Evolutionary conservation across 1,140 invertebrate species (phyloP), one percentile per base, ranked within the genome.

Genomic region (Lasaia peninsularis): DNA sequence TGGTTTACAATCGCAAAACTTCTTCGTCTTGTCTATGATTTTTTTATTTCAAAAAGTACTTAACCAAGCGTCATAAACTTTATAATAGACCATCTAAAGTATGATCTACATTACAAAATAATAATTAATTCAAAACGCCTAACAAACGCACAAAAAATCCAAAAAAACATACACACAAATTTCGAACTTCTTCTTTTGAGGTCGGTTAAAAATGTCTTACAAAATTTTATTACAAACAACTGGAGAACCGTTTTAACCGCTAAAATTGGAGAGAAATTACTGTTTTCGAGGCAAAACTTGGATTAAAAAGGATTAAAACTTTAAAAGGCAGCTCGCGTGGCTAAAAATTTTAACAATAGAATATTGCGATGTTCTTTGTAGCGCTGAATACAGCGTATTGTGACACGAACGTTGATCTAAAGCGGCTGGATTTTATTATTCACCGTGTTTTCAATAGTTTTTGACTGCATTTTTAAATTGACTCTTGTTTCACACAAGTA

Each of bases 271-370:
- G 33, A 35, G 21, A 34, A 34, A 54, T 20, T 21, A 37, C 52
- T 20, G 52, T 12, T 51, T 51, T 9, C 49, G 35, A 37, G 24
- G 35, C 14, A 16, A 37, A 51, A 31, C 21, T 31, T 51, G 10
- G 18, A 35, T 37, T 54, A 35, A 54, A 54, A 40, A 28, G 52
- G 52, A 54, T 54, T 54, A 54, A 3, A 54, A 54, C 33, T 54
- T 54, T 28, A 54, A 54, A 54, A 54, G 34, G 28, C 31, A 33
- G 52, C 18, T 54, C 52, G 52, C 20, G 52, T 54, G 52, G 52
- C 33, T 40, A 40, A 54, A 53, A 54, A 40, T 37, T 24, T 54
- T 21, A 53, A 54, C 52, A 54, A 54, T 54, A 54, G 52, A 37
- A 24, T 54, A 24, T 53, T 53, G 52, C 32, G 20, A 35, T 53